Conservation (phyloP, 2,888 invertebrate genomes). For the Acheta domesticus region DNA sequence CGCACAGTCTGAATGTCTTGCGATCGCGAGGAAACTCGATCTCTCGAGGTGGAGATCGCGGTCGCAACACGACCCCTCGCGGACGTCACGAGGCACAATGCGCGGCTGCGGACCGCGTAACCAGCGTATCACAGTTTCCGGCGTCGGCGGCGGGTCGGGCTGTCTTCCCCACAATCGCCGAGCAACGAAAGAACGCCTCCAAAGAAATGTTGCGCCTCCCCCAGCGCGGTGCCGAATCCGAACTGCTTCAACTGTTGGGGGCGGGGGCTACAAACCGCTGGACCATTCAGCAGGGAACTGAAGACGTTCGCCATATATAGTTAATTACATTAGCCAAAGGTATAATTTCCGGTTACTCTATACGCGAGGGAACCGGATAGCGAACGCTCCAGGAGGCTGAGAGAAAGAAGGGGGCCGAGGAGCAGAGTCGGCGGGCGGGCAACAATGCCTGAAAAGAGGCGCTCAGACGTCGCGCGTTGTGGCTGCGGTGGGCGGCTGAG, state of each 20-base stretch:
- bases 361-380: neutral
- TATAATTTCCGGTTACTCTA: conserved; percentile 30
- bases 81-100: neutral
- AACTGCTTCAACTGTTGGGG: neutral
- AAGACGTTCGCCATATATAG: conserved; percentile 18
- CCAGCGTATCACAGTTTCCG: neutral
- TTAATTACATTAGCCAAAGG: conserved; percentile 31
- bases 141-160: neutral
- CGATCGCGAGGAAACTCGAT: neutral
- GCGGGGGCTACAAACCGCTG: no score
- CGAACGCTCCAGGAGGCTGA: neutral
- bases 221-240: neutral
- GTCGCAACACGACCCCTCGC: neutral
- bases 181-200: neutral
- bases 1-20: no score
- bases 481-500: no score
- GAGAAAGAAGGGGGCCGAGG: neutral
- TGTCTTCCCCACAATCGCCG: no score
- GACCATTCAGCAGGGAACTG: neutral
- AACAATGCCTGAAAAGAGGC: no score
- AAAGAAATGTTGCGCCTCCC: conserved; percentile 6
- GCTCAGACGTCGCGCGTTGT: no score
- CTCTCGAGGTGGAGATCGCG: neutral
- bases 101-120: neutral
- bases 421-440: no score